Evolutionary conservation across 2,888 invertebrate genomes (phyloP).

Genomic region (Campoplex nolae): DNA sequence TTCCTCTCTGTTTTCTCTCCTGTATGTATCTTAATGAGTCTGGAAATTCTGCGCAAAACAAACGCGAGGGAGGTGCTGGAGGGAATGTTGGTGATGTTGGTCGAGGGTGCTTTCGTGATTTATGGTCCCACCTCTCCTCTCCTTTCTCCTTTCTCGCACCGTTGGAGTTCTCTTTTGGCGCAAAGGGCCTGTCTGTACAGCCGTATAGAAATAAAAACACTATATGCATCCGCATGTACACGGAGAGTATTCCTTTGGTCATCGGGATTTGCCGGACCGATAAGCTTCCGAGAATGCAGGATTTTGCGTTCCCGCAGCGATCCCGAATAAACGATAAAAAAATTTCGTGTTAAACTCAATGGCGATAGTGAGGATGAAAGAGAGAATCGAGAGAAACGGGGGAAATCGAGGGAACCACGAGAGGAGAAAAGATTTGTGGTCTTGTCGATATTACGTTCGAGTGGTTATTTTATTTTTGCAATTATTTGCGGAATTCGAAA

Average conservation of each 20-base stretch:
- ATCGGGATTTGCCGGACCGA: constrained; percentile 67
- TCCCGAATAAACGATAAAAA: constrained; percentile 63
- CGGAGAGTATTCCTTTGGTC: constrained; percentile 64
- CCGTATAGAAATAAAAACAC: constrained; percentile 3
- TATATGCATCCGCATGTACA: constrained; percentile 33
- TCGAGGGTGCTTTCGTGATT: constrained; percentile 66
- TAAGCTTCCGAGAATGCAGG: constrained; percentile 66
- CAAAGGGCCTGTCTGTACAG: constrained; percentile 61
- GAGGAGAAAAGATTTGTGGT: constrained; percentile 22
- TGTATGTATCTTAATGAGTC: constrained; percentile 69
- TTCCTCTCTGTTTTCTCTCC: constrained; percentile 32
- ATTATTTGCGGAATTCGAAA: constrained; percentile 54
- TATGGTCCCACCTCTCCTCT: constrained; percentile 59
- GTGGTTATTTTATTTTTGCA: constrained; percentile 47
- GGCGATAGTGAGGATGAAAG: constrained; percentile 7
- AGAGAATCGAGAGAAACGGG: background rate
- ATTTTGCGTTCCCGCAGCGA: constrained; percentile 63
- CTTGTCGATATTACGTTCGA: constrained; percentile 15
- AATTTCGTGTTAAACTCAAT: constrained; percentile 44
- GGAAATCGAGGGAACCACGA: background rate
- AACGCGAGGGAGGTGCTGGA: constrained; percentile 64
- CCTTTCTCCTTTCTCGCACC: constrained; percentile 28
- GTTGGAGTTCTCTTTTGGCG: constrained; percentile 42
- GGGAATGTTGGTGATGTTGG: too few relatives aligned
- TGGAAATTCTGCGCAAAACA: constrained; percentile 69